These are phyloP conservation scores for Stegostoma tigrinum DNA, from an alignment of 2,113 vertebrate genomes.

Conservation along the genomic window DNA sequence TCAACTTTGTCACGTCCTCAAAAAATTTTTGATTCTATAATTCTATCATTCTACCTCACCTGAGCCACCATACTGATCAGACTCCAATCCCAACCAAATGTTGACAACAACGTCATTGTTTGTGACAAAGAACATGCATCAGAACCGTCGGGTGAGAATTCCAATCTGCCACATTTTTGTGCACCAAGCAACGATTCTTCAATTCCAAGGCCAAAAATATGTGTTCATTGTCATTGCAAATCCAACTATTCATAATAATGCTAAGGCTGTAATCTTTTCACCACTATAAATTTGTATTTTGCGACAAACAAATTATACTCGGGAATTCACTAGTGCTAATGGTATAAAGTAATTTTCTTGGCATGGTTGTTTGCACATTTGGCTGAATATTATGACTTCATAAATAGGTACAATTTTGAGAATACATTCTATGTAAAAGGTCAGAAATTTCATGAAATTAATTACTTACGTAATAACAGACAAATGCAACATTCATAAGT, in stretches of 20 bases:
- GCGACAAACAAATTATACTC: not conserved
- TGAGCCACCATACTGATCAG: no score
- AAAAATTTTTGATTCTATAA: no score
- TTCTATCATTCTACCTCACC: no score
- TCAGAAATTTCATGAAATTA: not conserved
- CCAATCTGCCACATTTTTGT: no score
- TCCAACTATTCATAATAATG: not conserved
- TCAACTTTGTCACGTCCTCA: no score
- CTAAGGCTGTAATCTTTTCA: not conserved
- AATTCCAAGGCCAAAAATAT: not conserved
- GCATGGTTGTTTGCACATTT: not conserved
- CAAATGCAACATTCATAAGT: not conserved
- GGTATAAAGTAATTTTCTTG: not conserved
- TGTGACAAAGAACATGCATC: no score
- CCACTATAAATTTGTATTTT: not conserved
- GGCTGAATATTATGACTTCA: not conserved
- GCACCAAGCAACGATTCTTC: no score
- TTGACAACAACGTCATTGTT: not conserved
- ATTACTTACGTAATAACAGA: not conserved
- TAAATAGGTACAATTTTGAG: not conserved
- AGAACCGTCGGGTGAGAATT: no score
- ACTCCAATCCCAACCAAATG: not conserved
- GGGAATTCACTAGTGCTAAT: no score
- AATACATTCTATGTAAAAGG: not conserved
- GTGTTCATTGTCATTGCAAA: not conserved